A percentile compares a stretch with the other conserved stretches of the same genome.
phyloP scores from a whole-genome alignment of 2,113 vertebrate species.

The Triplophysa tibetana region DNA sequence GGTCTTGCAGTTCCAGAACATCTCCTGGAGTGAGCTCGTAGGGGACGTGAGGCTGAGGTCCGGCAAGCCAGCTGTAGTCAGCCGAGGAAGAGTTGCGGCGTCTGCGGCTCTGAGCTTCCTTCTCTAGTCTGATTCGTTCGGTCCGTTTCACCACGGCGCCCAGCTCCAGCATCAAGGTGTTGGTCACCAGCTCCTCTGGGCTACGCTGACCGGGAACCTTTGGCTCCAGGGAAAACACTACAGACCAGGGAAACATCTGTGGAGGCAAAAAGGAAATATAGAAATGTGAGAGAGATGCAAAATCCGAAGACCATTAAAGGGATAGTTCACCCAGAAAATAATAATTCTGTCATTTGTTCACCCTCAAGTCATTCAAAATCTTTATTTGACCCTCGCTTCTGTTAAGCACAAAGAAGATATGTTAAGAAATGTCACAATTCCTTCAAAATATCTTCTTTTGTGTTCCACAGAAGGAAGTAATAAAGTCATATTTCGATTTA shows the following conservation, averaged over 20 bases:
- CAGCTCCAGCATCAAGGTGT: constrained; percentile 80
- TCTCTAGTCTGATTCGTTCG: constrained; percentile 74
- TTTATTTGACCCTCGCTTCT: no score
- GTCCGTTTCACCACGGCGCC: constrained; percentile 77
- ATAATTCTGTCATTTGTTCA: no score
- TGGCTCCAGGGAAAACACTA: constrained; percentile 72
- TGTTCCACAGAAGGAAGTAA: no score
- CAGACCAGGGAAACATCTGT: constrained; percentile 79
- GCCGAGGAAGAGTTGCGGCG: constrained; percentile 69
- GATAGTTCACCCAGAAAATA: no score
- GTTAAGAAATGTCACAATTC: no score
- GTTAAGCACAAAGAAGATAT: no score
- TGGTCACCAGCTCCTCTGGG: constrained; percentile 74
- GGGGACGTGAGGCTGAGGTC: constrained; percentile 59
- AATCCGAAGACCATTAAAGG: no score
- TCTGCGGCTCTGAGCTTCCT: constrained; percentile 60
- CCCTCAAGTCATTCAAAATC: no score
- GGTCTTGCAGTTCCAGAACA: constrained; percentile 77
- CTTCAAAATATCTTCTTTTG: no score
- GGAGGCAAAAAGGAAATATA: constrained; percentile 4
- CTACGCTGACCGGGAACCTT: constrained; percentile 73
- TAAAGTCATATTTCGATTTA: no score
- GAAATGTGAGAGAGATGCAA: no score
- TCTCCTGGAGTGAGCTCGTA: constrained; percentile 75
- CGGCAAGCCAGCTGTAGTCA: constrained; percentile 80